phyloP scores from a whole-genome alignment of 2,797 vertebrate species.

The Parauchenoglanis punctatus region DNA sequence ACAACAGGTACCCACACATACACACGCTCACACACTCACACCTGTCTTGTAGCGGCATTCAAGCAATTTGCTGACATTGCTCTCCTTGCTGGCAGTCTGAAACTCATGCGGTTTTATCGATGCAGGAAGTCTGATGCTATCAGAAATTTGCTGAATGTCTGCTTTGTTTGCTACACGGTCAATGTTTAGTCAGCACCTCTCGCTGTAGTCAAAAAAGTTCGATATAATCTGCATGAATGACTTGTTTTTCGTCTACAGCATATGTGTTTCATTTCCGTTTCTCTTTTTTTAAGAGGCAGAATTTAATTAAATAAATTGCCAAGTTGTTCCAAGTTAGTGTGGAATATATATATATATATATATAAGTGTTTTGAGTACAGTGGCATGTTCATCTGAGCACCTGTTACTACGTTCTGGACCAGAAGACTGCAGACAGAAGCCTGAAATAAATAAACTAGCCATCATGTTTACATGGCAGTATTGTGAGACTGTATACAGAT shows the following conservation, averaged over 20 bases:
- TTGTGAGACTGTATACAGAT: background rate
- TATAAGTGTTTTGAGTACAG: no score
- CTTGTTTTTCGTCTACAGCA: background rate
- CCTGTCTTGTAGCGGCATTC: background rate
- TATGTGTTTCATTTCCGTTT: background rate
- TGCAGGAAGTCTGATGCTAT: background rate
- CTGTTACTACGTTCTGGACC: no score
- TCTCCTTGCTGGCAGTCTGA: background rate
- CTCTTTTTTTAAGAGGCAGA: background rate
- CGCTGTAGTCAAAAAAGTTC: background rate
- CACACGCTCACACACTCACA: background rate
- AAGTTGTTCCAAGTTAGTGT: background rate
- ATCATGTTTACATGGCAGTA: no score
- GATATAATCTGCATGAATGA: background rate
- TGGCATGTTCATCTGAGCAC: no score
- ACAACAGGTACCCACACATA: conserved; percentile 73
- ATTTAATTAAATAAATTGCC: background rate
- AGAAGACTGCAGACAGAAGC: no score
- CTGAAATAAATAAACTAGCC: no score
- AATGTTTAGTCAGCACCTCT: background rate
- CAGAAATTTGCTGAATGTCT: background rate
- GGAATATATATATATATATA: background rate
- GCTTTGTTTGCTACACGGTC: background rate
- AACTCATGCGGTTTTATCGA: background rate
- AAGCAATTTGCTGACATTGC: background rate